These are phyloP conservation scores for Steinernema khuongi DNA, from an alignment of 1,140 invertebrate genomes.

Conservation along the genomic window DNA sequence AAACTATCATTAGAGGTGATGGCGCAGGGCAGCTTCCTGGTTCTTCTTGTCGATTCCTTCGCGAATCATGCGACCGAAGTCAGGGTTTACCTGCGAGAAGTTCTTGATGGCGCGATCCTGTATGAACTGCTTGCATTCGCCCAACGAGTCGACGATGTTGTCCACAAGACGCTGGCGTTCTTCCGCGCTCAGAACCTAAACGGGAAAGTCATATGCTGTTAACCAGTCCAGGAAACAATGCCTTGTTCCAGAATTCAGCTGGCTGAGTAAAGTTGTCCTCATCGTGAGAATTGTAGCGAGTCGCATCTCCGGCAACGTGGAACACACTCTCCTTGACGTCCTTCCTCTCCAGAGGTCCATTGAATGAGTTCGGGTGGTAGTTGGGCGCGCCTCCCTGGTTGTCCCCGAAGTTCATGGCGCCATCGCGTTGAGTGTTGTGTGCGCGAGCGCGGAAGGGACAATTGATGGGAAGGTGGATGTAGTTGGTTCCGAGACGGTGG, in stretches of 20 bases:
- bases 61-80: slow-evolving; percentile 60
- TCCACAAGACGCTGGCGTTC: slow-evolving; percentile 70
- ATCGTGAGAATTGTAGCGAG: slow-evolving; percentile 73
- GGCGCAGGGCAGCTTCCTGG: not conserved
- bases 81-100: slow-evolving; percentile 61
- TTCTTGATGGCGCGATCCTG: slow-evolving; percentile 64
- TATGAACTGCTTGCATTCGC: slow-evolving; percentile 75
- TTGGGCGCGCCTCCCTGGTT: slow-evolving; percentile 72
- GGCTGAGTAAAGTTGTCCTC: slow-evolving; percentile 87
- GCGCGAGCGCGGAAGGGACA: slow-evolving; percentile 69
- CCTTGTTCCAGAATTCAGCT: slow-evolving; percentile 72
- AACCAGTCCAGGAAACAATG: slow-evolving; percentile 33
- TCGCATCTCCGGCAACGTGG: slow-evolving; percentile 63
- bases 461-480: slow-evolving; percentile 87
- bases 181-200: slow-evolving; percentile 69
- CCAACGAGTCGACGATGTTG: slow-evolving; percentile 75
- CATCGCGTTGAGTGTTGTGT: slow-evolving; percentile 81
- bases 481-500: slow-evolving; percentile 85
- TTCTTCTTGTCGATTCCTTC: slow-evolving; percentile 19
- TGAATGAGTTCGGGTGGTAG: slow-evolving; percentile 91
- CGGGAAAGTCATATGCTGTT: not conserved
- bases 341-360: slow-evolving; percentile 67
- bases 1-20: not conserved
- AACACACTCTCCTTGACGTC: slow-evolving; percentile 56
- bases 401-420: slow-evolving; percentile 65